Conservation (phyloP, 2,797 vertebrate species). For the Octomys mimax region DNA sequence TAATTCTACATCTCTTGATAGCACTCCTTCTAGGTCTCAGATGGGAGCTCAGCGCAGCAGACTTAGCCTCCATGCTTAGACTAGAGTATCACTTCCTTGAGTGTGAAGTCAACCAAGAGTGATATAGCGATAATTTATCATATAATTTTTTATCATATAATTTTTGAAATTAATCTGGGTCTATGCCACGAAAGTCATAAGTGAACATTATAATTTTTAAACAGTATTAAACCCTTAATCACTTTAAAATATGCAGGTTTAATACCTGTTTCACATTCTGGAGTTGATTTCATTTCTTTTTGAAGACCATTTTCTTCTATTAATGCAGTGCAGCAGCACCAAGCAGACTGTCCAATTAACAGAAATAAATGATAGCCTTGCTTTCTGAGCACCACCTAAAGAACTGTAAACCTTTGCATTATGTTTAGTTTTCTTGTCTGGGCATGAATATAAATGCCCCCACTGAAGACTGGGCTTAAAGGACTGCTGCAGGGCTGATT, state of each 20-base stretch:
- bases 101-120: slow-evolving; percentile 67
- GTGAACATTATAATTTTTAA: slow-evolving; percentile 70
- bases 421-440: slow-evolving; percentile 61
- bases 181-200: slow-evolving; percentile 76
- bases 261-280: slow-evolving; percentile 71
- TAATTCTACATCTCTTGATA: slow-evolving; percentile 68
- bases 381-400: slow-evolving; percentile 79
- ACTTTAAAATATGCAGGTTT: slow-evolving; percentile 82
- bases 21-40: background rate
- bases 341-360: slow-evolving; percentile 64
- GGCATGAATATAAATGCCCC: slow-evolving; percentile 57
- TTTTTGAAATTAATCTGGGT: slow-evolving; percentile 78
- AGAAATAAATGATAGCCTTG: slow-evolving; percentile 71
- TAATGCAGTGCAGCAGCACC: slow-evolving; percentile 67
- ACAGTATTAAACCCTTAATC: slow-evolving; percentile 82
- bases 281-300: slow-evolving; percentile 76
- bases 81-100: slow-evolving; percentile 59
- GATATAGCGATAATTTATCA: slow-evolving; percentile 73
- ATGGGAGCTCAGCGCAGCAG: slow-evolving; percentile 61
- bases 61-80: slow-evolving; percentile 75
- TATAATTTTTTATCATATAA: slow-evolving; percentile 58
- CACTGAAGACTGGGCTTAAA: slow-evolving; percentile 62
- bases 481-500: slow-evolving; percentile 72
- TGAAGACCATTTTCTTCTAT: slow-evolving; percentile 83
- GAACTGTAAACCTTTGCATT: slow-evolving; percentile 77